phyloP scores from a whole-genome alignment of 2,888 invertebrate genomes.

The Clitarchus hookeri region DNA sequence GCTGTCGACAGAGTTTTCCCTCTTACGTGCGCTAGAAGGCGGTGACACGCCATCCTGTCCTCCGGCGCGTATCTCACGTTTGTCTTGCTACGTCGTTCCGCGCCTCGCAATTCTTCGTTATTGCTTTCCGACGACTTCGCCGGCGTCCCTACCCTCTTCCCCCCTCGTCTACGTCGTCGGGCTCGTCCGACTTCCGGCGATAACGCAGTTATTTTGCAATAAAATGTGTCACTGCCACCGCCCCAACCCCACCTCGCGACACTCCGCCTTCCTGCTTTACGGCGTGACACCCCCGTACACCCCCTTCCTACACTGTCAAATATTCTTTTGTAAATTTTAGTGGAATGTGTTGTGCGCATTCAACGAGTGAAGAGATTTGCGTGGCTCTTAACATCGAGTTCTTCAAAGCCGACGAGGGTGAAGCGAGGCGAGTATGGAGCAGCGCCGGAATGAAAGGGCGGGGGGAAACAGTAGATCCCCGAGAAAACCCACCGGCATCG shows the following conservation, averaged over 20 bases:
- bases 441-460: too few species aligned
- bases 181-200: background rate
- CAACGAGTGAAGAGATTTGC: too few species aligned
- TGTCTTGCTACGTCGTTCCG: background rate
- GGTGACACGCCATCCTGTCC: background rate
- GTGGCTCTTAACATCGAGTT: too few species aligned
- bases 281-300: background rate
- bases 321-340: too few species aligned
- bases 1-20: too few species aligned
- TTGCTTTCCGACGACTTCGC: background rate
- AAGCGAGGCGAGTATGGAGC: too few species aligned
- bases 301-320: too few species aligned
- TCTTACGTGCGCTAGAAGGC: too few species aligned
- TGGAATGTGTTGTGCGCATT: too few species aligned
- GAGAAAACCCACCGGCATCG: too few species aligned
- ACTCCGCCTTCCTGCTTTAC: background rate
- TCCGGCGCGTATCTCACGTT: background rate
- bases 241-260: background rate
- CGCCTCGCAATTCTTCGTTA: background rate
- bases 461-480: too few species aligned
- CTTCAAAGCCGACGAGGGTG: too few species aligned
- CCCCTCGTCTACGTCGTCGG: background rate
- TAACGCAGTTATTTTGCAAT: slow-evolving; percentile 14
- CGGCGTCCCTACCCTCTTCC: background rate
- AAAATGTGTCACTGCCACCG: background rate